Conservation (phyloP, 1,140 invertebrate genomes). For the Neodiprion fabricii region DNA sequence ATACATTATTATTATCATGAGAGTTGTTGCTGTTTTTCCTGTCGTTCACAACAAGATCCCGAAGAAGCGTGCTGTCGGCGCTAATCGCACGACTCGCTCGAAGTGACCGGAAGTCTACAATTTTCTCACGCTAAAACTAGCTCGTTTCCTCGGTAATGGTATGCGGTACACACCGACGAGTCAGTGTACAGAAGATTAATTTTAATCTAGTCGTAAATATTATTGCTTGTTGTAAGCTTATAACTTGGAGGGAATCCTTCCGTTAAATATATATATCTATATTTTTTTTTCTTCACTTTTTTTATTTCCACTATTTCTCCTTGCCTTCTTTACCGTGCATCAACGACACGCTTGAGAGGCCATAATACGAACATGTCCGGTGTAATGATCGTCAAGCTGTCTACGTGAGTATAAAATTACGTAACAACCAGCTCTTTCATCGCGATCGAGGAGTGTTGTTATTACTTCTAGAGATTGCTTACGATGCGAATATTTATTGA, state of each 20-base stretch:
- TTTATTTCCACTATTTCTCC: neutral
- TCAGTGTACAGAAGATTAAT: neutral
- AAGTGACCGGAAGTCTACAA: slow-evolving; percentile 1
- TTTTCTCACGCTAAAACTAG: slow-evolving; percentile 1
- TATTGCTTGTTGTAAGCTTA: neutral
- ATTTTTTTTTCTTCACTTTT: too few relatives aligned
- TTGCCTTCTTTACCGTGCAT: neutral
- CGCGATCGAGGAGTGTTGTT: too few relatives aligned
- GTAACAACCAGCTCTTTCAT: too few relatives aligned
- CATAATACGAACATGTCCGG: too few relatives aligned
- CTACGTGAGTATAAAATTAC: too few relatives aligned
- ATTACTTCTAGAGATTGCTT: too few relatives aligned
- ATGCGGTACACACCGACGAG: neutral
- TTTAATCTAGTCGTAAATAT: slow-evolving; percentile 5
- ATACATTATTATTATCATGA: too few relatives aligned
- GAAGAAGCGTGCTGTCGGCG: slow-evolving; percentile 1
- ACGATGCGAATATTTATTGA: too few relatives aligned
- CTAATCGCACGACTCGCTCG: neutral
- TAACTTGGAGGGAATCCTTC: too few relatives aligned
- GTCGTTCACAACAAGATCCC: neutral
- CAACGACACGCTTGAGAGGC: neutral
- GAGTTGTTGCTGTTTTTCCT: too few relatives aligned
- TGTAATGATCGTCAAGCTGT: too few relatives aligned
- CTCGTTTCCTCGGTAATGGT: slow-evolving; percentile 2
- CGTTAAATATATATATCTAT: too few relatives aligned